Evolutionary conservation across 2,797 vertebrate genomes (phyloP).

Genomic region (Chrysolophus pictus): DNA sequence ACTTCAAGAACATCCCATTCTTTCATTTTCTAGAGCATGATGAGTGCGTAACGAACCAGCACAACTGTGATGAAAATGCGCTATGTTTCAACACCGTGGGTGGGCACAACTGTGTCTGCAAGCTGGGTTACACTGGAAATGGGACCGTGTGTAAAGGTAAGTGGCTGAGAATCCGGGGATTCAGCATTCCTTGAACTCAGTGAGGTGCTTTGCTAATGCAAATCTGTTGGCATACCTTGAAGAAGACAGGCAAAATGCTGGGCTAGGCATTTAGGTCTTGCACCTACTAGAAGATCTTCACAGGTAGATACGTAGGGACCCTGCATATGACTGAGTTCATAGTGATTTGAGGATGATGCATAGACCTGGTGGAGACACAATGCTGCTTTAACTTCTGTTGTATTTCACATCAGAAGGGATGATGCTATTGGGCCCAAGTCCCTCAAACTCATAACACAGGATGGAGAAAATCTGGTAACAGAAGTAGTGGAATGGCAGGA

Average conservation of each 20-base stretch:
- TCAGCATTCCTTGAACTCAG: not conserved
- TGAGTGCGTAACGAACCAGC: conserved; percentile 91
- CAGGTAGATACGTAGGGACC: not conserved
- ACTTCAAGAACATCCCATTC: not conserved
- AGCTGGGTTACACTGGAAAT: conserved; percentile 93
- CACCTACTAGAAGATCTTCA: not conserved
- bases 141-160: conserved; percentile 95
- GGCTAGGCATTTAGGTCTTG: not conserved
- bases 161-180: not conserved
- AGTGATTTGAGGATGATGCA: not conserved
- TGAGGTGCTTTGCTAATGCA: not conserved
- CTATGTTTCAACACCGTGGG: conserved; percentile 97
- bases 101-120: conserved; percentile 96
- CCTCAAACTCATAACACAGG: not conserved
- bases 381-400: not conserved
- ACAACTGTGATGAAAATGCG: conserved; percentile 94
- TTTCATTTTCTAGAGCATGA: conserved; percentile 88
- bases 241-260: not conserved
- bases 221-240: not conserved
- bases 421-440: not conserved
- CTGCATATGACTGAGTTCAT: not conserved
- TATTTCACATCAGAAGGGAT: not conserved
- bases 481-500: not conserved
- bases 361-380: not conserved
- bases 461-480: not conserved